Evolutionary conservation across 2,888 invertebrate genomes (phyloP), one percentile per base, ranked within the genome.

Genomic region (Aphrophora alni): DNA sequence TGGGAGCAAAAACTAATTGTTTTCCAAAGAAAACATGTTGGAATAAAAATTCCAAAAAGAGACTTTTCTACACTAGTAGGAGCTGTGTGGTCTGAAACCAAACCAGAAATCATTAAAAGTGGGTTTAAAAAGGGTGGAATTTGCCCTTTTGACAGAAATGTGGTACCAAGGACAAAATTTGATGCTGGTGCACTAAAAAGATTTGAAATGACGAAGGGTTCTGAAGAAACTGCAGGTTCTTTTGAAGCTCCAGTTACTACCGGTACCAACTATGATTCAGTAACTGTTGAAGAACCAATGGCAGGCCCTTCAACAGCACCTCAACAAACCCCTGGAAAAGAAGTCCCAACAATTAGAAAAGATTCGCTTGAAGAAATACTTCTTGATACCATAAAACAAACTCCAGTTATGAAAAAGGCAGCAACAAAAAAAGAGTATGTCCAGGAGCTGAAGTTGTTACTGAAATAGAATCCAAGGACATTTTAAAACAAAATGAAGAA

Each of bases 401-500:
- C n/a, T n/a, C n/a, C n/a, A n/a, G n/a, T n/a, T n/a, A n/a, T n/a
- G n/a, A n/a, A n/a, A n/a, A n/a, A n/a, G n/a, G n/a, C n/a, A n/a
- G n/a, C n/a, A n/a, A n/a, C n/a, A 59, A 71, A 27, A 71, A 21
- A 21, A 80, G 26, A 71, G 69, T 80, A 44, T 79, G 82, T 84
- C 75, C 85, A 80, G 85, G 85, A 75, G 77, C 85, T 51, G 82
- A 84, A 59, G 85, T 85, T n/a, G 84, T 84, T 74, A 86, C 86
- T 26, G 69, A 27, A 82, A 25, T 59, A 26, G 44, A 76, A 14
- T 25, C 71, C 38, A 38, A 10, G 44, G 14, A 12, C 44, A 26
- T 78, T 73, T 78, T 28, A 72, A 68, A 78, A 78, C 8, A 21
- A 74, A 73, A 71, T 44, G 27, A 80, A 80, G 51, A 59, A 59